These are phyloP conservation scores for Rhorus exstirpatorius DNA, from an alignment of 2,888 invertebrate species.

Conservation along the genomic window DNA sequence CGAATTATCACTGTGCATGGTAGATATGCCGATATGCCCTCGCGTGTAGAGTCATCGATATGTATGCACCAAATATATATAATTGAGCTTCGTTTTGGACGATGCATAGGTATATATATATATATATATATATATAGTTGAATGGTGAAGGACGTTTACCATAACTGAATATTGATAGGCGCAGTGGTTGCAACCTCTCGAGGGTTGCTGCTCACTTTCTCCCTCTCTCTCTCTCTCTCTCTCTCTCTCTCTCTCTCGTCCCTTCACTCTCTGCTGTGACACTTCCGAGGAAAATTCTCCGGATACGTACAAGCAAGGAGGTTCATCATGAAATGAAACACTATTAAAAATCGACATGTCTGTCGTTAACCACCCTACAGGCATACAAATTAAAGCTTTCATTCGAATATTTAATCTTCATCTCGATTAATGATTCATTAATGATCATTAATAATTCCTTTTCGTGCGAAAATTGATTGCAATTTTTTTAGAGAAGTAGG, in stretches of 20 bases:
- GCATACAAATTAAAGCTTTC: no score
- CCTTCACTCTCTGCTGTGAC: background rate
- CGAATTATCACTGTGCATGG: background rate
- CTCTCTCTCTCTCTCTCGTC: background rate
- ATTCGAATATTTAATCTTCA: no score
- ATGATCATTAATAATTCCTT: no score
- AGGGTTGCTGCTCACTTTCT: slow-evolving; percentile 21
- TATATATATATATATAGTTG: slow-evolving; percentile 18
- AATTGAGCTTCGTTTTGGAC: slow-evolving; percentile 39
- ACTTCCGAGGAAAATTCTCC: slow-evolving; percentile 2
- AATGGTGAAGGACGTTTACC: slow-evolving; percentile 68
- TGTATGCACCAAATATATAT: slow-evolving; percentile 28
- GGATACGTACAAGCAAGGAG: background rate
- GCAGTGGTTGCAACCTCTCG: slow-evolving; percentile 57
- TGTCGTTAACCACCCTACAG: no score
- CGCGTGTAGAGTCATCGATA: slow-evolving; percentile 2
- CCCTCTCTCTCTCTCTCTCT: slow-evolving; percentile 2
- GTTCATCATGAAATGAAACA: background rate
- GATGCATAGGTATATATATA: background rate
- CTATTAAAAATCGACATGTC: background rate
- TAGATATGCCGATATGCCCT: slow-evolving; percentile 9
- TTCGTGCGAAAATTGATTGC: no score
- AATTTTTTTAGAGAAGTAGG: no score
- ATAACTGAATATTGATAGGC: slow-evolving; percentile 75
- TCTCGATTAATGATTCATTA: no score